Conservation (phyloP, 64 coral and sea anemone genomes). For the Montipora efflorescens region DNA sequence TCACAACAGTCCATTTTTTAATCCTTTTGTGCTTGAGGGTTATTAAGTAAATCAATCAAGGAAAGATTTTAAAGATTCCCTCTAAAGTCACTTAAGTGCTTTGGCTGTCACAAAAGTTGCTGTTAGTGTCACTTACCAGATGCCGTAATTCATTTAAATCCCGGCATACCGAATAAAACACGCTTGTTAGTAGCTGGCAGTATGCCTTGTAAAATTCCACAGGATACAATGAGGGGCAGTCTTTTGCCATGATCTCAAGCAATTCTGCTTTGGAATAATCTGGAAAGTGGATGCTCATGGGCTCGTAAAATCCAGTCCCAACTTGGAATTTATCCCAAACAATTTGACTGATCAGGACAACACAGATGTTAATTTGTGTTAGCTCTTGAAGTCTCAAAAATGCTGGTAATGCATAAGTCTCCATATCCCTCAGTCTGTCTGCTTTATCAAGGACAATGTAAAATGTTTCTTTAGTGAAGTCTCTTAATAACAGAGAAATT, state of each 20-base stretch:
- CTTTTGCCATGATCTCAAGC: slow-evolving; percentile 85
- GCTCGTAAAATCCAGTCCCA: slow-evolving; percentile 94
- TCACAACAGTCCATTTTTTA: no score
- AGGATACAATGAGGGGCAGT: slow-evolving; percentile 73
- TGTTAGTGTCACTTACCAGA: slow-evolving; percentile 69
- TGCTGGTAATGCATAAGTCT: slow-evolving; percentile 77
- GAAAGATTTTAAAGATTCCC: no score
- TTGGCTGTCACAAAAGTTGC: neutral
- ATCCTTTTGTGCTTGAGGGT: no score
- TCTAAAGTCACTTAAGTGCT: no score
- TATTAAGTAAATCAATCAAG: no score
- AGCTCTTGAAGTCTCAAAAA: slow-evolving; percentile 93
- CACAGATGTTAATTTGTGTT: slow-evolving; percentile 81
- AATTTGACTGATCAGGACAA: slow-evolving; percentile 91
- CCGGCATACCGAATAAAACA: slow-evolving; percentile 91
- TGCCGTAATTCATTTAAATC: slow-evolving; percentile 96
- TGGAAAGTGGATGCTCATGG: slow-evolving; percentile 70
- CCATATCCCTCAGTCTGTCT: slow-evolving; percentile 93
- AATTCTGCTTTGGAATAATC: slow-evolving; percentile 92
- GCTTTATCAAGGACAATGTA: slow-evolving; percentile 95
- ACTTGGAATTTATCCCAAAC: slow-evolving; percentile 91
- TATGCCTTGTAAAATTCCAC: slow-evolving; percentile 85
- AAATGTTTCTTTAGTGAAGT: slow-evolving; percentile 75
- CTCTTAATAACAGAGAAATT: slow-evolving; percentile 28
- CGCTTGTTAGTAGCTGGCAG: slow-evolving; percentile 91